phyloP scores from a whole-genome alignment of 2,113 vertebrate species.

The Mobula hypostoma region DNA sequence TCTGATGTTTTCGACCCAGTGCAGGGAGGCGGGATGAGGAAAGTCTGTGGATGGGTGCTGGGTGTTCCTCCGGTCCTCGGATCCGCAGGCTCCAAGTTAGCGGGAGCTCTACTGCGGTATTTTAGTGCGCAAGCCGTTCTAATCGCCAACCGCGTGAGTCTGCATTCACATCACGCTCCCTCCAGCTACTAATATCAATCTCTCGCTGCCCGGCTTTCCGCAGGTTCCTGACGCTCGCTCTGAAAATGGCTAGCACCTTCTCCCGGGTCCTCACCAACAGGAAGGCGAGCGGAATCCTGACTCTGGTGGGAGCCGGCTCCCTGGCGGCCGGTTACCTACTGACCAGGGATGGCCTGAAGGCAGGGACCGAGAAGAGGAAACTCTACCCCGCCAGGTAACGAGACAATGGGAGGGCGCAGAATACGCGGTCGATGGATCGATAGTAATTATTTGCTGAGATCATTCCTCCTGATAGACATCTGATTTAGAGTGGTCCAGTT shows the following conservation, averaged over 20 bases:
- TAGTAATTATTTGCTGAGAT: not conserved
- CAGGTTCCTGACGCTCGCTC: not conserved
- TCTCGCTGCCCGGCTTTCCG: not conserved
- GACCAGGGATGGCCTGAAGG: slow-evolving; percentile 66
- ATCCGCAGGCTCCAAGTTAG: not conserved
- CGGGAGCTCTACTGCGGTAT: slow-evolving; percentile 36
- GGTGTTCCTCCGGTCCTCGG: slow-evolving; percentile 24
- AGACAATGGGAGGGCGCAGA: slow-evolving; percentile 37
- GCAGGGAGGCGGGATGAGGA: not conserved
- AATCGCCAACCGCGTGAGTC: not conserved
- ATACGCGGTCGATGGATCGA: not conserved
- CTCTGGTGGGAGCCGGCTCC: slow-evolving; percentile 77
- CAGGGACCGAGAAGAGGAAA: slow-evolving; percentile 60
- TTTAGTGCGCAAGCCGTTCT: not conserved
- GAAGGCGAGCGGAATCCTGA: slow-evolving; percentile 66
- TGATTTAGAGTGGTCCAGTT: not conserved
- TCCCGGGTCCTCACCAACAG: slow-evolving; percentile 66
- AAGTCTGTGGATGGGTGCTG: not conserved
- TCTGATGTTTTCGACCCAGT: too few relatives aligned
- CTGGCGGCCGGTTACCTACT: slow-evolving; percentile 71
- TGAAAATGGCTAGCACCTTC: slow-evolving; percentile 76
- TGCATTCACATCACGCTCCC: not conserved
- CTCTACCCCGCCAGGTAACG: slow-evolving; percentile 81
- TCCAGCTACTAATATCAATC: not conserved
- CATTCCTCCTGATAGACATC: not conserved